Conservation (phyloP, 2,888 invertebrate genomes). For the Troides oblongomaculatus region DNA sequence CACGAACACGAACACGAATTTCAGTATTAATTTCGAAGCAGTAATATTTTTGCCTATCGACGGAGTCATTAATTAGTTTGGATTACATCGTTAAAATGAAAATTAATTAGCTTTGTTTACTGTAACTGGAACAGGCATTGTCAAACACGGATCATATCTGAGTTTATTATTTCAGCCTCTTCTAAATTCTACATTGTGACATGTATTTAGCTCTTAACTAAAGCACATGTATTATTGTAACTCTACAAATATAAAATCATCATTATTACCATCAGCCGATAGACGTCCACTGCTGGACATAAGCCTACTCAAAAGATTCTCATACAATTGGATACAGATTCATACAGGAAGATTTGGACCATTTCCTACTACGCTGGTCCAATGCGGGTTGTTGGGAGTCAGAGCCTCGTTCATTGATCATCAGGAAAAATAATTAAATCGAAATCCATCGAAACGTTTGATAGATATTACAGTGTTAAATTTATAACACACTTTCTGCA, state of each 20-base stretch:
- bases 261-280: too few relatives aligned
- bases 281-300: too few relatives aligned
- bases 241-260: too few relatives aligned
- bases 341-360: too few relatives aligned
- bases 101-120: slow-evolving; percentile 17
- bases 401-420: too few relatives aligned
- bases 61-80: slow-evolving; percentile 4
- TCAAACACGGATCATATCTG: not conserved
- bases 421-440: not conserved
- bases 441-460: not conserved
- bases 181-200: not conserved
- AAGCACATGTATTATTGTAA: not conserved
- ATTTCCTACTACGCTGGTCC: too few relatives aligned
- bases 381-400: too few relatives aligned
- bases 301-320: too few relatives aligned
- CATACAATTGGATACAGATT: too few relatives aligned
- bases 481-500: not conserved
- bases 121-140: slow-evolving; percentile 8
- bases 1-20: not conserved
- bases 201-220: not conserved
- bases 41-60: slow-evolving; percentile 1
- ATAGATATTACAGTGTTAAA: not conserved
- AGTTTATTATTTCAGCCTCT: not conserved
- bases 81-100: slow-evolving; percentile 21
- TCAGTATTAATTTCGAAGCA: not conserved